Evolutionary conservation across 1,140 invertebrate genomes (phyloP), one percentile per base, ranked within the genome.

Genomic region (Oryctes rhinoceros): DNA sequence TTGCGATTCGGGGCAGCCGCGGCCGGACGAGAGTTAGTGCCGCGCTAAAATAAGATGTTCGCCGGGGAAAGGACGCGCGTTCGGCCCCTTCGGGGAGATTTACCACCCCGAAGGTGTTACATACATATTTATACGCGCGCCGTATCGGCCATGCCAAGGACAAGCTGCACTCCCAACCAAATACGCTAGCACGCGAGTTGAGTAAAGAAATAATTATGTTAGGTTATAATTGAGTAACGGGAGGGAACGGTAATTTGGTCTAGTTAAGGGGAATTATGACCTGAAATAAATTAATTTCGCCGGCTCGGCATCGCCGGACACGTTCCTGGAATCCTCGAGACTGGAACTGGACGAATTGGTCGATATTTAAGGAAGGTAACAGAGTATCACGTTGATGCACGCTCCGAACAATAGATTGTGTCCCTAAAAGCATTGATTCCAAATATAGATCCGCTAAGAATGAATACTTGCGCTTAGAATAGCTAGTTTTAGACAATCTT

Each of bases 1-100:
- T 82, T 82, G 81, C 81, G 49, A 82, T 82, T 81, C 81, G 80
- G 80, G 78, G 71, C 81, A 77, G 62, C 80, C 48, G 59, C 78
- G 47, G 37, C n/a, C 79, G 77, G 65, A 24, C 65, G 65, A 71
- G 65, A 79, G 80, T 82, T 82, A 82, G 81, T 79, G 78, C 79
- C 11, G 79, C 67, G 75, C 80, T 81, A 81, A 81, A 82, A 82
- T 82, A 82, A 82, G 78, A 81, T 82, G 81, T 82, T 82, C 78
- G 39, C 13, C 53, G 15, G 53, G 39, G 53, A 59, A 49, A 44
- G 48, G 37, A 80, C 78, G 79, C 81, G 81, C 81, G 81, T 67
- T 79, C 65, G 62, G 37, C 78, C 78, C 81, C 78, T 80, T 20
- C 48, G 80, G 39, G 81, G 81, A 82, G 39, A 30, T 71, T 39